Evolutionary conservation across 1,140 invertebrate species (phyloP).

Genomic region (Drosophila bocqueti): DNA sequence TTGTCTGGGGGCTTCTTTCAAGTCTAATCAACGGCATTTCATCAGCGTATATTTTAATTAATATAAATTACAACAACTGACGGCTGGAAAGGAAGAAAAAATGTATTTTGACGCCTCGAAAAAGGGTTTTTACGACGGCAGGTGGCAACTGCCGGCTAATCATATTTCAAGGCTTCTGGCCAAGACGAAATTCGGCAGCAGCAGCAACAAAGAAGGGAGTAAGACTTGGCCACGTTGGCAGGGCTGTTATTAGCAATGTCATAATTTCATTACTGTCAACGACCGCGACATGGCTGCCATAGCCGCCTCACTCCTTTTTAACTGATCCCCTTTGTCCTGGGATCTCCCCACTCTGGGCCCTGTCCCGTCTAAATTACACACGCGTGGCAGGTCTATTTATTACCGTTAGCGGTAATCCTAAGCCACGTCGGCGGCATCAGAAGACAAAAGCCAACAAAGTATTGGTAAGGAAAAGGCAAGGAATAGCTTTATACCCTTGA

Average conservation of each 20-base stretch:
- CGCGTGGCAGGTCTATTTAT: slow-evolving; percentile 83
- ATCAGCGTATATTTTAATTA: slow-evolving; percentile 80
- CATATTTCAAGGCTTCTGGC: slow-evolving; percentile 67
- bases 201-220: slow-evolving; percentile 25
- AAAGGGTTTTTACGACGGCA: slow-evolving; percentile 63
- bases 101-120: slow-evolving; percentile 40
- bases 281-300: slow-evolving; percentile 44
- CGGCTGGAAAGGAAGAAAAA: slow-evolving; percentile 40
- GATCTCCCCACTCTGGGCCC: background rate
- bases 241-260: slow-evolving; percentile 79
- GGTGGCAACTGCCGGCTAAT: slow-evolving; percentile 74
- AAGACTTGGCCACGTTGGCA: slow-evolving; percentile 53
- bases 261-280: slow-evolving; percentile 84
- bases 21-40: slow-evolving; percentile 79
- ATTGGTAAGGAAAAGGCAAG: background rate
- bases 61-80: slow-evolving; percentile 77
- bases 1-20: slow-evolving; percentile 60
- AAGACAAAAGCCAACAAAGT: slow-evolving; percentile 56
- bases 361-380: slow-evolving; percentile 76
- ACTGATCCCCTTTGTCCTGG: slow-evolving; percentile 5
- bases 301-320: slow-evolving; percentile 29
- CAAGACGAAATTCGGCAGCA: slow-evolving; percentile 15
- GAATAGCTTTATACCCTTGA: slow-evolving; percentile 38
- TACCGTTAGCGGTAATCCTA: slow-evolving; percentile 82
- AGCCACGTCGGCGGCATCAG: slow-evolving; percentile 51